phyloP scores from a whole-genome alignment of 2,888 invertebrate genomes.

The Tineola bisselliella region DNA sequence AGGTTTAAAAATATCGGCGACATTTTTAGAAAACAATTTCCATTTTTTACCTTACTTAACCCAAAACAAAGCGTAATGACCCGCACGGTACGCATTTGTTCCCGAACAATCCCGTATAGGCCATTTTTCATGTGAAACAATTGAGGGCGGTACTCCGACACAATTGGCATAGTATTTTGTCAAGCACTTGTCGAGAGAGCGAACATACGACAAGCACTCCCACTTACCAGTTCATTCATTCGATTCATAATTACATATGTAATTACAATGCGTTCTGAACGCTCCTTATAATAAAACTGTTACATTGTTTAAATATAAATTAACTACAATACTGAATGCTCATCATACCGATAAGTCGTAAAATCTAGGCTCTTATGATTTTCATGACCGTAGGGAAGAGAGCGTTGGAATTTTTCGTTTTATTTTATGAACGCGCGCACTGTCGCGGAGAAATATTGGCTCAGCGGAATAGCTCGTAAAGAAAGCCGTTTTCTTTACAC shows the following conservation, averaged over 20 bases:
- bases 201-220: slow-evolving; percentile 1
- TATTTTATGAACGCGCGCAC: slow-evolving; percentile 67
- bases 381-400: slow-evolving; percentile 55
- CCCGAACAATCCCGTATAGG: slow-evolving; percentile 63
- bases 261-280: neutral
- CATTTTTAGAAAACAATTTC: neutral
- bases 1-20: neutral
- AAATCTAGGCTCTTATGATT: slow-evolving; percentile 64
- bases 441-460: slow-evolving; percentile 68
- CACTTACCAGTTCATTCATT: slow-evolving; percentile 5
- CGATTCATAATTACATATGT: slow-evolving; percentile 1
- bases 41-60: slow-evolving; percentile 61
- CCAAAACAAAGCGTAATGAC: slow-evolving; percentile 66
- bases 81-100: slow-evolving; percentile 66
- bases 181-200: slow-evolving; percentile 51
- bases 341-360: slow-evolving; percentile 27
- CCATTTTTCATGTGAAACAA: slow-evolving; percentile 67
- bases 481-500: slow-evolving; percentile 61
- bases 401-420: slow-evolving; percentile 66
- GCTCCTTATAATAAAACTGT: neutral
- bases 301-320: neutral
- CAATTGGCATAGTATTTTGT: slow-evolving; percentile 66
- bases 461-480: slow-evolving; percentile 67
- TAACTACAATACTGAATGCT: slow-evolving; percentile 3
- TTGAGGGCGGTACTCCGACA: slow-evolving; percentile 61